Evolutionary conservation across 2,113 vertebrate species (phyloP).

Genomic region (Anser cygnoides): DNA sequence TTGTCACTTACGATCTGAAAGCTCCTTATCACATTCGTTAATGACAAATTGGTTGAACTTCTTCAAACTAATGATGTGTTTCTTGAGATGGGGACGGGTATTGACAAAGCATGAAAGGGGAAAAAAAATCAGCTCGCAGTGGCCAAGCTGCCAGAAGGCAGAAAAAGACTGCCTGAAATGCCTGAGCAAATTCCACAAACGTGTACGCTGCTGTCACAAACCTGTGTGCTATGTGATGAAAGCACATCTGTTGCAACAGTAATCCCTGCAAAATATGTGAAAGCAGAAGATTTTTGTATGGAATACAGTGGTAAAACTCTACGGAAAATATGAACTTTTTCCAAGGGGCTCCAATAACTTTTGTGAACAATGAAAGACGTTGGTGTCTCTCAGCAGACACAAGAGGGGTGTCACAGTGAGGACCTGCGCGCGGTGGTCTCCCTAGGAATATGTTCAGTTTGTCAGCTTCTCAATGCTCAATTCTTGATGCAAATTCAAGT

Average conservation of each 20-base stretch:
- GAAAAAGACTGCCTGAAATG: neutral
- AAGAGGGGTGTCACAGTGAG: neutral
- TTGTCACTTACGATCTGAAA: neutral
- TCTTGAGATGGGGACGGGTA: neutral
- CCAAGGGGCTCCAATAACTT: neutral
- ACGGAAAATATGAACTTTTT: neutral
- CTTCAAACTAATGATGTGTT: slow-evolving; percentile 3
- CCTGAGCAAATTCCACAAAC: neutral
- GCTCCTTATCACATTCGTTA: neutral
- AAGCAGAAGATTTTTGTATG: neutral
- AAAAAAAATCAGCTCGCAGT: neutral
- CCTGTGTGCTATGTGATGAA: neutral
- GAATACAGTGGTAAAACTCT: neutral
- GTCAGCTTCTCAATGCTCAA: neutral
- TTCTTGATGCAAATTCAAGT: neutral
- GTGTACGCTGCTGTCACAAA: too few species aligned
- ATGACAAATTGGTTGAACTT: neutral
- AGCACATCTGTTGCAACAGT: neutral
- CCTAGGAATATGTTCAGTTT: neutral
- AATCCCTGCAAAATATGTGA: neutral
- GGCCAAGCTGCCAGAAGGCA: neutral
- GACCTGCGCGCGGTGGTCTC: neutral
- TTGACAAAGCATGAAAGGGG: rapidly evolving
- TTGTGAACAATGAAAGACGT: neutral
- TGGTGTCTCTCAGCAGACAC: neutral